phyloP scores from a whole-genome alignment of 2,888 invertebrate species.

The Anagyrus pseudococci region DNA sequence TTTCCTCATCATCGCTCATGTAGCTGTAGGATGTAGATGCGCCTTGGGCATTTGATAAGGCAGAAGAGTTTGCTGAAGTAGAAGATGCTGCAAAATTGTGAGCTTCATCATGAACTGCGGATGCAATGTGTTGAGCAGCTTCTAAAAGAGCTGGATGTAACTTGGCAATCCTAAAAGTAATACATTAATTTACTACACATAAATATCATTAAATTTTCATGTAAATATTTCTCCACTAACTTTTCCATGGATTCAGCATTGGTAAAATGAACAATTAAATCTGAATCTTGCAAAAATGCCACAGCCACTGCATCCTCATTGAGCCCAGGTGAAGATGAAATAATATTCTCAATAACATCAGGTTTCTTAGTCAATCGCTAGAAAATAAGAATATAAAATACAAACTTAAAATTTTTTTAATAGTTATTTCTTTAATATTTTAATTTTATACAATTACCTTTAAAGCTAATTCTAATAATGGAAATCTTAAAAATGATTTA shows the following conservation, averaged over 20 bases:
- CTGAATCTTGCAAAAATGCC: constrained; percentile 78
- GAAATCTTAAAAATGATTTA: constrained; percentile 67
- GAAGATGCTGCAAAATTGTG: constrained; percentile 47
- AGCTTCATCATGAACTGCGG: constrained; percentile 64
- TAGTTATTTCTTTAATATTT: background rate
- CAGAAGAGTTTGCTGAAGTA: constrained; percentile 42
- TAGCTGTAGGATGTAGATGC: constrained; percentile 65
- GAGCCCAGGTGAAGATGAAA: constrained; percentile 74
- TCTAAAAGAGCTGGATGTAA: constrained; percentile 75
- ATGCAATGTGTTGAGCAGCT: constrained; percentile 72
- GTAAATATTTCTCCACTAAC: constrained; percentile 46
- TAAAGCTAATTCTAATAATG: constrained; percentile 60
- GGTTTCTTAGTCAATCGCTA: constrained; percentile 58
- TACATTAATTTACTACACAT: constrained; percentile 4
- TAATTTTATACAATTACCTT: constrained; percentile 18
- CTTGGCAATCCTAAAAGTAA: constrained; percentile 66
- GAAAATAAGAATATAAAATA: constrained; percentile 23
- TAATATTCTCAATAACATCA: constrained; percentile 71
- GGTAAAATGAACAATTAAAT: constrained; percentile 75
- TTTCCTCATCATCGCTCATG: constrained; percentile 67
- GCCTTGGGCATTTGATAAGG: constrained; percentile 50
- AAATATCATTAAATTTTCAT: constrained; percentile 2
- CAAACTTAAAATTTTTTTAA: background rate
- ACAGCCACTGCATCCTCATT: constrained; percentile 75
- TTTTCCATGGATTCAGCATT: constrained; percentile 72